Conservation (phyloP, 2,113 vertebrate species). For the Psittacus erithacus region DNA sequence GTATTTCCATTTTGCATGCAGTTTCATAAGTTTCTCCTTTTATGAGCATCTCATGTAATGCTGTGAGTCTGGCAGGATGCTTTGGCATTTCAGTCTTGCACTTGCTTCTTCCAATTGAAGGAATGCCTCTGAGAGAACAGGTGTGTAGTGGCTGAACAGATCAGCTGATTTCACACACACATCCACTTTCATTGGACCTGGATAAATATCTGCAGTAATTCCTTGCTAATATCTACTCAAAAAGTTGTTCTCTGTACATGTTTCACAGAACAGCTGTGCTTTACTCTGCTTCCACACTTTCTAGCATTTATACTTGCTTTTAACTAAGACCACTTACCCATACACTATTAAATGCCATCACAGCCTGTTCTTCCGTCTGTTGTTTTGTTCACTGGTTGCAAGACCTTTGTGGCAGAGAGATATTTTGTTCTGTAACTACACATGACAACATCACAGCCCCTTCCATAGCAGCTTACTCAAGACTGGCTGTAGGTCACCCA, state of each 20-base stretch:
- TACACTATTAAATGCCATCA: neutral
- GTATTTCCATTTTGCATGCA: neutral
- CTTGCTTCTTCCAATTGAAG: neutral
- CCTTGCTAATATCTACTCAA: slow-evolving; percentile 17
- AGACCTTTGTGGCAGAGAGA: neutral
- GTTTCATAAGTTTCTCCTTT: neutral
- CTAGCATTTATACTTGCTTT: neutral
- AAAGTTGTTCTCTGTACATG: neutral
- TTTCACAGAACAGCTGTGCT: neutral
- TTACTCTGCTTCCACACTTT: neutral
- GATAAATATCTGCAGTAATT: neutral
- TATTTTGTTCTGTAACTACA: neutral
- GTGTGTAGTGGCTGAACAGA: neutral
- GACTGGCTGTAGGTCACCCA: neutral
- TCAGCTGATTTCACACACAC: neutral
- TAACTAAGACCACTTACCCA: neutral
- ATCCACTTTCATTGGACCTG: neutral
- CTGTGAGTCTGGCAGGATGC: neutral
- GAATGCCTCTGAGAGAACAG: neutral
- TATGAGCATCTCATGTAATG: neutral
- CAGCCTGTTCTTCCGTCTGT: neutral
- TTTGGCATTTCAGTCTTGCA: neutral
- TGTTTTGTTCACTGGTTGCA: neutral
- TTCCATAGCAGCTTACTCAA: neutral
- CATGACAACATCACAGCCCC: neutral